Percentiles rank a stretch among this genome's conserved stretches.
phyloP scores from a whole-genome alignment of 1,140 invertebrate genomes.

The Centruroides vittatus region DNA sequence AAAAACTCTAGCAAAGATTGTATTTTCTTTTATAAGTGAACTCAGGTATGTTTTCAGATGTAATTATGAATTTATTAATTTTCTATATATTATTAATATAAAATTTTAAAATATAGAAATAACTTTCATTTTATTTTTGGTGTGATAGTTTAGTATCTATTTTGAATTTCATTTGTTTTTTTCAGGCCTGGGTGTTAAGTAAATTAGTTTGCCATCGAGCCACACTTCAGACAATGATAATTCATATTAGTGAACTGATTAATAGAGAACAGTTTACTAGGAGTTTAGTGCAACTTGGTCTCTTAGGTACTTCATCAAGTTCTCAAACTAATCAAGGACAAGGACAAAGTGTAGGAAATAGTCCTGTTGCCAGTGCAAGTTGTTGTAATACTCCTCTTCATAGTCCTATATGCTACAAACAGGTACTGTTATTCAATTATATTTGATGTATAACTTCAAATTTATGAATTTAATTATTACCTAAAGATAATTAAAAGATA shows the following conservation, averaged over 20 bases:
- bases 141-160: no score
- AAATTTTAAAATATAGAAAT: no score
- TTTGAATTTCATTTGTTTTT: constrained; percentile 9
- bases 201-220: constrained; percentile 37
- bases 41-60: no score
- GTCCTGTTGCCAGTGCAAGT: neutral
- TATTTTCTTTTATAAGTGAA: no score
- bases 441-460: no score
- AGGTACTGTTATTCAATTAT: neutral
- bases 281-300: constrained; percentile 37
- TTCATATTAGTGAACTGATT: constrained; percentile 37
- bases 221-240: constrained; percentile 24
- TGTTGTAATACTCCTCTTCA: neutral
- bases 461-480: no score
- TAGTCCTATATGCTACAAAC: constrained; percentile 4
- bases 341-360: constrained; percentile 5
- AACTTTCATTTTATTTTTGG: no score
- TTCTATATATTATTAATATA: no score
- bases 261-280: constrained; percentile 43
- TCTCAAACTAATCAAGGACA: neutral
- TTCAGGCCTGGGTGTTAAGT: constrained; percentile 38
- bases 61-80: no score
- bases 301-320: constrained; percentile 28
- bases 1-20: no score
- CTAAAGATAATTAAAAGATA: no score